Conservation (phyloP, 1,140 invertebrate genomes). For the Cherax destructor region DNA sequence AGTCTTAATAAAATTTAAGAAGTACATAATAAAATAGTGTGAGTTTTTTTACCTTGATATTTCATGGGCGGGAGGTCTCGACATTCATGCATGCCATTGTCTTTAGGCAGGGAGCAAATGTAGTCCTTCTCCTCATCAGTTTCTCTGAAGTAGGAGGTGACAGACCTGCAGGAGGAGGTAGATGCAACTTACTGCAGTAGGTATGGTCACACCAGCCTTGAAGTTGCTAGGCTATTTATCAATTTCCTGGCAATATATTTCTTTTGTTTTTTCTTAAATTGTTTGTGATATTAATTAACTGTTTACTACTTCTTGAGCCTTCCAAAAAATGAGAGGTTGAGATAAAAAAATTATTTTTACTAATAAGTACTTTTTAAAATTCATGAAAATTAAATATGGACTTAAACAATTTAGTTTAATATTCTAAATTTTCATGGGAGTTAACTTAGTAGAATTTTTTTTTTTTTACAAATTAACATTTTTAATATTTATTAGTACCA, state of each 20-base stretch:
- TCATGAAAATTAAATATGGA: too few species aligned
- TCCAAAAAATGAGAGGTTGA: neutral
- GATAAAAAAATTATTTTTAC: too few species aligned
- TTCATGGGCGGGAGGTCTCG: slow-evolving; percentile 88
- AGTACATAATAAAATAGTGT: neutral
- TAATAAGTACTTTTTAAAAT: too few species aligned
- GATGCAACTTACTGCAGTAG: neutral
- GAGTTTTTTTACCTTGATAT: slow-evolving; percentile 76
- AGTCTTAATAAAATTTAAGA: neutral
- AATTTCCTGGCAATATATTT: neutral
- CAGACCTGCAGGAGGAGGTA: slow-evolving; percentile 71
- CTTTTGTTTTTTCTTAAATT: neutral
- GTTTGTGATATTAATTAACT: neutral
- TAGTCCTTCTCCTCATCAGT: slow-evolving; percentile 92
- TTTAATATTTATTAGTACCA: neutral
- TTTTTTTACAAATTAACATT: neutral
- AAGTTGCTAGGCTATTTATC: neutral
- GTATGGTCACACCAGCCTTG: neutral
- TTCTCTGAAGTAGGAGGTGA: slow-evolving; percentile 77
- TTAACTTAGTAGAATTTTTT: neutral
- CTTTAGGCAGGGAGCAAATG: slow-evolving; percentile 95
- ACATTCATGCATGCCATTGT: slow-evolving; percentile 97
- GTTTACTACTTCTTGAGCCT: neutral
- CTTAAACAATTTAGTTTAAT: neutral
- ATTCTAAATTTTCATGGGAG: neutral